Evolutionary conservation across 2,888 invertebrate genomes (phyloP), one percentile per base, ranked within the genome.

Genomic region (Caenorhabditis sp.): DNA sequence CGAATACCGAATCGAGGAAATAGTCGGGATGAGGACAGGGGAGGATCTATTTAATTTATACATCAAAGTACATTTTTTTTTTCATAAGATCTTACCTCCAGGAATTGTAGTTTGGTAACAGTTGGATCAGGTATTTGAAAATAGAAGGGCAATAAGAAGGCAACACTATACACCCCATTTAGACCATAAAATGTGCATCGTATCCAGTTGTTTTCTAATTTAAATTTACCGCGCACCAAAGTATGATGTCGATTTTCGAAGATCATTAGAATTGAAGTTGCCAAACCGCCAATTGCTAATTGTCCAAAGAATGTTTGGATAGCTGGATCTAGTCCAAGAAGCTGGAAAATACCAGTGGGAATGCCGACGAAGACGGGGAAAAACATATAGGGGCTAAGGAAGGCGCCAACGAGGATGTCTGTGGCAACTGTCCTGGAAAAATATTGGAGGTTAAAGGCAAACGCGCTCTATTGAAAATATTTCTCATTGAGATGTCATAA

Each of bases 361-460:
- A 71, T 66, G 49, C 70, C 70, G 63, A 67, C 70, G 23, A 71
- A 63, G 20, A 71, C 63, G 50, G 70, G 70, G 36, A 71, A 71
- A 53, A 71, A 71, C 66, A 66, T 67, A 59, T 71, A 71, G n/a
- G 70, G 70, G 27, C 59, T 67, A n/a, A 71, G 50, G 27, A 66
- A 61, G 52, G 59, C 67, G 21, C 63, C 67, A 52, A 71, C 62
- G 57, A 70, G 66, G 43, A 70, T 43, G n/a, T 70, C 70, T 3
- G 65, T 58, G 3, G 65, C 50, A 17, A 70, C 59, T 59, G 70
- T 70, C 70, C 70, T 70, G 62, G 2, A 64, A 61, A 26, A 10
- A n/a, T n/a, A n/a, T n/a, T n/a, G n/a, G n/a, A n/a, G n/a, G n/a
- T n/a, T n/a, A n/a, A n/a, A n/a, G n/a, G n/a, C n/a, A n/a, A n/a